Percentiles rank a stretch among this genome's conserved stretches.
Conservation (phyloP, 2,113 vertebrate species). For the Perccottus glenii region DNA sequence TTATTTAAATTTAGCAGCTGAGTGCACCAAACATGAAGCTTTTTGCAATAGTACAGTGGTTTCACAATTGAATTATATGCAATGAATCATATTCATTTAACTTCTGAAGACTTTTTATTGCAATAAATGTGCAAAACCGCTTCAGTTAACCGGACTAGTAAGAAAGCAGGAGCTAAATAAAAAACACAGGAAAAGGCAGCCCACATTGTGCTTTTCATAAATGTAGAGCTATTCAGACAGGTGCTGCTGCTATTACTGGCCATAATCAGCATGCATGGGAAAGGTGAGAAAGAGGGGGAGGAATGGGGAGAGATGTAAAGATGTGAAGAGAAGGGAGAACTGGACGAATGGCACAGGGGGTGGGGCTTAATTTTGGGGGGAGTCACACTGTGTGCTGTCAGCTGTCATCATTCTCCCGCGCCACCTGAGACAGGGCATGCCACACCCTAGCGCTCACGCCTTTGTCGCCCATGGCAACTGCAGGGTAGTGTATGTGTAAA, state of each 20-base stretch:
- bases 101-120: too few species aligned
- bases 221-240: constrained; percentile 71
- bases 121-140: background rate
- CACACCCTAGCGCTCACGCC: constrained; percentile 76
- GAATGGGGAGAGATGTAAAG: constrained; percentile 39
- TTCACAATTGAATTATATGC: too few species aligned
- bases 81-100: too few species aligned
- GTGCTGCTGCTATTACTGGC: constrained; percentile 75
- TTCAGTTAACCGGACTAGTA: constrained; percentile 6
- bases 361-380: constrained; percentile 44
- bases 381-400: constrained; percentile 76
- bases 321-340: constrained; percentile 40
- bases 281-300: constrained; percentile 48
- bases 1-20: constrained; percentile 21
- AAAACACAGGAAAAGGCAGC: constrained; percentile 43
- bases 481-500: constrained; percentile 33
- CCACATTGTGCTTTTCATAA: constrained; percentile 67
- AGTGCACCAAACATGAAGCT: constrained; percentile 11
- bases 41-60: background rate
- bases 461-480: constrained; percentile 77
- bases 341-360: constrained; percentile 34
- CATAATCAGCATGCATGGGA: constrained; percentile 66
- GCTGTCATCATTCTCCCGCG: constrained; percentile 78
- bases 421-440: constrained; percentile 77
- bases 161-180: constrained; percentile 9